Percentiles rank a stretch among this genome's conserved stretches.
Conservation (phyloP, 1,140 invertebrate genomes). For the Camponotus vicinus region DNA sequence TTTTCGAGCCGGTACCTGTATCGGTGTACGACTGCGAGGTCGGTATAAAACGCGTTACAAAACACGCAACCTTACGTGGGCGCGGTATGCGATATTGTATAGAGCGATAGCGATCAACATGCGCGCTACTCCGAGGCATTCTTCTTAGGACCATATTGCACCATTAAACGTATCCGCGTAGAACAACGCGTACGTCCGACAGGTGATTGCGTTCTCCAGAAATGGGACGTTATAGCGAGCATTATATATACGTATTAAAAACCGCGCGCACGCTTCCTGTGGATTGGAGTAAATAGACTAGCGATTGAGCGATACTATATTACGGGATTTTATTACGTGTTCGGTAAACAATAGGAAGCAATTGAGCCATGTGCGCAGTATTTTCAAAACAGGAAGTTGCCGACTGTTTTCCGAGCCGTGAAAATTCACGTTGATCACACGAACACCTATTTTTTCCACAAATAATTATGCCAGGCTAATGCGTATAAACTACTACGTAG, state of each 20-base stretch:
- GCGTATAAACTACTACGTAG: background rate
- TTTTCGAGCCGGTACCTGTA: constrained; percentile 63
- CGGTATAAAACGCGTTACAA: constrained; percentile 56
- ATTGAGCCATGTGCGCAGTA: constrained; percentile 29
- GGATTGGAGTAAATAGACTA: constrained; percentile 5
- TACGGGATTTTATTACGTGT: background rate
- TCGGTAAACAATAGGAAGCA: constrained; percentile 27
- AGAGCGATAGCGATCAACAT: constrained; percentile 29
- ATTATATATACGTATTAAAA: background rate
- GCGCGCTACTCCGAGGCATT: background rate
- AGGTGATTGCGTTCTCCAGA: constrained; percentile 23
- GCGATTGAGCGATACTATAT: too few species aligned
- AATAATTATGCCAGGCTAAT: background rate
- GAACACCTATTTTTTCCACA: background rate
- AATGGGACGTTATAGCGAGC: background rate
- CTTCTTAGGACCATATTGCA: background rate
- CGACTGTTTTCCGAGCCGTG: constrained; percentile 5
- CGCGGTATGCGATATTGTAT: constrained; percentile 2
- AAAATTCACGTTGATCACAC: constrained; percentile 48
- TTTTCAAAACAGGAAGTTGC: constrained; percentile 42
- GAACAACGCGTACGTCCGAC: background rate
- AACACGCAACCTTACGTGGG: constrained; percentile 55
- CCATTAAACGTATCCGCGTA: background rate
- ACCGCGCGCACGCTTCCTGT: background rate
- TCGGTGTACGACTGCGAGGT: constrained; percentile 62